Evolutionary conservation across 2,113 vertebrate species (phyloP).

Genomic region (Hippocampus zosterae): DNA sequence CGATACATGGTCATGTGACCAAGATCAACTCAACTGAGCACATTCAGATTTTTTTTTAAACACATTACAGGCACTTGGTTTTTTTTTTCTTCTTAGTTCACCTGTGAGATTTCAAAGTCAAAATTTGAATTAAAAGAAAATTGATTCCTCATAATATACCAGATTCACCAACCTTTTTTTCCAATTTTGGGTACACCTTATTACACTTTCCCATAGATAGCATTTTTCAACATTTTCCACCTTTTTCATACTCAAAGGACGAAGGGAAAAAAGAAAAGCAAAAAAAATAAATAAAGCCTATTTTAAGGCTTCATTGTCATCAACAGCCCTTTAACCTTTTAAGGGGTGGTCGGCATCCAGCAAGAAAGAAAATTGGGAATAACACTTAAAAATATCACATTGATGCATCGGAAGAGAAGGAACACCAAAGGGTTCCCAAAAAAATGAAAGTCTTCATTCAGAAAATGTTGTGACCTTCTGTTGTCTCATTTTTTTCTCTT

Average conservation of each 20-base stretch:
- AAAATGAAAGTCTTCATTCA: constrained; percentile 42
- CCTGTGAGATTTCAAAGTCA: not conserved
- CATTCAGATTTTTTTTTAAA: not conserved
- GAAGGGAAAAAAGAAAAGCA: constrained; percentile 30
- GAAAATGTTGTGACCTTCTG: constrained; percentile 5
- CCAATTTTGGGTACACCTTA: constrained; percentile 11
- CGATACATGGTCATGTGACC: not conserved
- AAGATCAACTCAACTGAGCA: not conserved
- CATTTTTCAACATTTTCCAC: constrained; percentile 30
- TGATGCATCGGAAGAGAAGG: constrained; percentile 52
- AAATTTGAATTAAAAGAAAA: not conserved
- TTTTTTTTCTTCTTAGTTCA: not conserved
- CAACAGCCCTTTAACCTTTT: constrained; percentile 11
- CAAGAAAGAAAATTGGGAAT: constrained; percentile 27
- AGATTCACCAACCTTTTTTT: constrained; percentile 11
- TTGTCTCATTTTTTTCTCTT: constrained; percentile 5
- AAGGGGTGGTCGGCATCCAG: constrained; percentile 14
- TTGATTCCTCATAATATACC: not conserved
- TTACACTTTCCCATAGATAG: constrained; percentile 14
- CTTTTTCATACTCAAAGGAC: constrained; percentile 23
- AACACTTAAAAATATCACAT: constrained; percentile 68
- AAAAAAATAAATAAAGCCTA: constrained; percentile 5
- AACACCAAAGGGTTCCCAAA: constrained; percentile 53
- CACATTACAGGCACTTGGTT: not conserved
- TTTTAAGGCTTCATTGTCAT: constrained; percentile 31